A percentile compares a stretch with the other conserved stretches of the same genome.
Evolutionary conservation across 2,888 invertebrate genomes (phyloP).

Genomic region (Caenorhabditis sp.): DNA sequence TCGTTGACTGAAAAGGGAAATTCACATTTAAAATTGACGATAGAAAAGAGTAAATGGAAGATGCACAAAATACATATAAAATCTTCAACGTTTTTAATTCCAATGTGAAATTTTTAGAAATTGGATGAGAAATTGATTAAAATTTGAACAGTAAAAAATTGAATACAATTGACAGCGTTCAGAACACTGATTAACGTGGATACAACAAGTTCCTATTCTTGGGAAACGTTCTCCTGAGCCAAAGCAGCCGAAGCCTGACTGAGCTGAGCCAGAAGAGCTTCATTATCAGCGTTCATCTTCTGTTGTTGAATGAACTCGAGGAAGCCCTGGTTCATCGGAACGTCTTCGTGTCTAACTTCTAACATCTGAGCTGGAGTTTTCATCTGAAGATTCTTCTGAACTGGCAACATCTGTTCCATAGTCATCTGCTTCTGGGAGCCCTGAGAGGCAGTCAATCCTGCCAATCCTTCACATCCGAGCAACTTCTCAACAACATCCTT

Average conservation of each 20-base stretch:
- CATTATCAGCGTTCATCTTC: background rate
- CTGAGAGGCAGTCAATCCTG: conserved; percentile 16
- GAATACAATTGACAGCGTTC: too few species aligned
- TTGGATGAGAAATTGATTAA: too few species aligned
- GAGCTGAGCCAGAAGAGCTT: background rate
- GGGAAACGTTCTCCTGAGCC: background rate
- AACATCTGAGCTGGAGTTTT: background rate
- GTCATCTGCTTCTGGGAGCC: background rate
- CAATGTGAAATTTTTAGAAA: too few species aligned
- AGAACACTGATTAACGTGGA: too few species aligned
- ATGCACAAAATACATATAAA: too few species aligned
- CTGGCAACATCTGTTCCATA: too few species aligned
- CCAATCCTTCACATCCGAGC: conserved; percentile 11
- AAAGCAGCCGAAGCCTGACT: too few species aligned
- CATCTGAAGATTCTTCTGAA: background rate
- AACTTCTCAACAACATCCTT: conserved; percentile 44
- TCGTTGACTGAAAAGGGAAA: background rate
- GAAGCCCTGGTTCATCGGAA: background rate
- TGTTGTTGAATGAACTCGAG: conserved; percentile 1
- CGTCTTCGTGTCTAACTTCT: background rate
- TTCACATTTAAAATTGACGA: too few species aligned
- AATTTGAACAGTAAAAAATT: too few species aligned
- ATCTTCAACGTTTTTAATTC: too few species aligned
- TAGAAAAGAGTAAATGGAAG: too few species aligned
- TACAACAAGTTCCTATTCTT: background rate